These are phyloP conservation scores for Troides aeacus DNA, from an alignment of 2,888 invertebrate genomes.

Conservation along the genomic window DNA sequence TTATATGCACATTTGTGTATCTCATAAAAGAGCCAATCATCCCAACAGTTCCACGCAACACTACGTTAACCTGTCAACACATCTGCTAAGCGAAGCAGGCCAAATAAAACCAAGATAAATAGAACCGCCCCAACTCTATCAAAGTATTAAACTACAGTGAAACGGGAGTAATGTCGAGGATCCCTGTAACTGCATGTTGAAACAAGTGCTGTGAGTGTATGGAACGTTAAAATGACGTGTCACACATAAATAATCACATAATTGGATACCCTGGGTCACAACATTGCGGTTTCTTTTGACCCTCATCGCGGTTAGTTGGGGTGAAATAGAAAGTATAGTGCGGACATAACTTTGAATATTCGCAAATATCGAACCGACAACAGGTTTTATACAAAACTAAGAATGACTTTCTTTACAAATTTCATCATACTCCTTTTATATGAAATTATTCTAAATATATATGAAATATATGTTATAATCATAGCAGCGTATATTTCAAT, in stretches of 20 bases:
- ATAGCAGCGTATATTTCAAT: no score
- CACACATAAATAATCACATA: slow-evolving; percentile 74
- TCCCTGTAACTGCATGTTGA: slow-evolving; percentile 37
- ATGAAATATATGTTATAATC: no score
- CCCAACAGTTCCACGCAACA: slow-evolving; percentile 46
- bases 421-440: no score
- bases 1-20: slow-evolving; percentile 63
- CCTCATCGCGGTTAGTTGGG: slow-evolving; percentile 38
- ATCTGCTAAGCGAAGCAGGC: slow-evolving; percentile 44
- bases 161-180: slow-evolving; percentile 32
- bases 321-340: slow-evolving; percentile 33
- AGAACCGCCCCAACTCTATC: slow-evolving; percentile 32
- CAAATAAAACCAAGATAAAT: slow-evolving; percentile 36
- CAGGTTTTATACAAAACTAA: not conserved
- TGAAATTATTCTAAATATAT: no score
- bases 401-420: not conserved
- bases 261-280: slow-evolving; percentile 64
- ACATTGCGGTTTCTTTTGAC: slow-evolving; percentile 53
- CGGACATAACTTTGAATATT: slow-evolving; percentile 35
- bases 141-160: slow-evolving; percentile 11
- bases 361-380: not conserved
- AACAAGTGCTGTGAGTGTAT: slow-evolving; percentile 46
- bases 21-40: slow-evolving; percentile 51
- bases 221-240: slow-evolving; percentile 49
- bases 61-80: slow-evolving; percentile 49